Evolutionary conservation across 2,888 invertebrate genomes (phyloP).

Genomic region (Andrena chrysosceles): DNA sequence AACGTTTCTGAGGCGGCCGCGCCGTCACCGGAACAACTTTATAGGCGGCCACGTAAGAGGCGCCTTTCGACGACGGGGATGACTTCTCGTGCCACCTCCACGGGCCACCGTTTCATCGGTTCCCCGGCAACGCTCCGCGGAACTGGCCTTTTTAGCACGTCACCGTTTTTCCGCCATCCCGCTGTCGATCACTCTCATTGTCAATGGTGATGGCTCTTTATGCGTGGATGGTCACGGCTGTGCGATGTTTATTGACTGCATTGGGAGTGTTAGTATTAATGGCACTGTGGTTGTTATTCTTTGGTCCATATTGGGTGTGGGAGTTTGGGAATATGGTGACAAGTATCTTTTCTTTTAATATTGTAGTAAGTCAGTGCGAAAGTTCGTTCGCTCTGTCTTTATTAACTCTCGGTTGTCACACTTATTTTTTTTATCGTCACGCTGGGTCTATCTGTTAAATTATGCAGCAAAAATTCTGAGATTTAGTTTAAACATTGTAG

Average conservation of each 20-base stretch:
- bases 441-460: no score
- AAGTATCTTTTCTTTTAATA: no score
- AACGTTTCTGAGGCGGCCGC: conserved; percentile 84
- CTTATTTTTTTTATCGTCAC: no score
- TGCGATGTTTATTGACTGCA: neutral
- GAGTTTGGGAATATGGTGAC: no score
- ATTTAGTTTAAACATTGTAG: no score
- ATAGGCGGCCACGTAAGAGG: conserved; percentile 78
- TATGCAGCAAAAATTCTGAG: no score
- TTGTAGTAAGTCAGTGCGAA: no score
- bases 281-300: no score
- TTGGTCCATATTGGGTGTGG: no score
- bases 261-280: neutral
- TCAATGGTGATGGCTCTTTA: neutral
- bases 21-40: conserved; percentile 83
- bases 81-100: conserved; percentile 72
- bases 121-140: conserved; percentile 7
- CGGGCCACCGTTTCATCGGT: conserved; percentile 32
- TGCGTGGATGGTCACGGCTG: neutral
- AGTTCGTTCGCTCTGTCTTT: no score
- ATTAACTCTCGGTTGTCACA: no score
- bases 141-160: conserved; percentile 7
- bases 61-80: conserved; percentile 77
- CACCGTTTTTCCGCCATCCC: conserved; percentile 3
- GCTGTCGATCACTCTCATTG: neutral